phyloP scores from a whole-genome alignment of 2,797 vertebrate species.

The Buphagus erythrorhynchus region DNA sequence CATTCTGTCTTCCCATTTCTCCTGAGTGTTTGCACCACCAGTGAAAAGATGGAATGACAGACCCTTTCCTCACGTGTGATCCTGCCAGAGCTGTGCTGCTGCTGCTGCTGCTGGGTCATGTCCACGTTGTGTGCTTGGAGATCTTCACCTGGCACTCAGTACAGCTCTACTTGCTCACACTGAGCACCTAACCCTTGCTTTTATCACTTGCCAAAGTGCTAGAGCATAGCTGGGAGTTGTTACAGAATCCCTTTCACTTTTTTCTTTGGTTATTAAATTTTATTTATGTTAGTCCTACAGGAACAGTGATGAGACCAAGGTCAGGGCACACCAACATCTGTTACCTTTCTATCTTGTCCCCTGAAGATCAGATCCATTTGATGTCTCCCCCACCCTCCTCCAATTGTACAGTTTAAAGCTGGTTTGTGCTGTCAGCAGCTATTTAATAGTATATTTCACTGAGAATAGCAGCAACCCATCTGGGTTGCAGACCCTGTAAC shows the following conservation, averaged over 20 bases:
- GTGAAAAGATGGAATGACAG: background rate
- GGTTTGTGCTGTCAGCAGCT: conserved; percentile 51
- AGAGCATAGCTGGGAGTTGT: background rate
- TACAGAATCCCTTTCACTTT: background rate
- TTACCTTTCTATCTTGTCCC: conserved; percentile 2
- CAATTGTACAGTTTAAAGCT: background rate
- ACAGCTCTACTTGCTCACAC: background rate
- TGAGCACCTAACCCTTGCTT: background rate
- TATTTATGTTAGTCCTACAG: background rate
- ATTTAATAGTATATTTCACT: conserved; percentile 19
- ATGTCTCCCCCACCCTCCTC: background rate
- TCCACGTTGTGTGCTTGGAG: background rate
- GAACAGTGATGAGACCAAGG: background rate
- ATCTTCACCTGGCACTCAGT: background rate
- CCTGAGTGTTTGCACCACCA: background rate
- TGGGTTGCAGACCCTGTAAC: background rate
- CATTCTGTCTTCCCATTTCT: background rate
- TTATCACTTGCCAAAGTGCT: background rate
- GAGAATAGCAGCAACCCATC: conserved; percentile 7
- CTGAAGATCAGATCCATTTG: background rate
- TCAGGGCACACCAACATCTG: background rate
- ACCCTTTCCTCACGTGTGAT: background rate
- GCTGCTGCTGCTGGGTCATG: background rate
- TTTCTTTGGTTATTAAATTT: background rate
- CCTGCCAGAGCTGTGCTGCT: background rate